Evolutionary conservation across 1,140 invertebrate genomes (phyloP), one percentile per base, ranked within the genome.

Genomic region (Nixonia krombeini): DNA sequence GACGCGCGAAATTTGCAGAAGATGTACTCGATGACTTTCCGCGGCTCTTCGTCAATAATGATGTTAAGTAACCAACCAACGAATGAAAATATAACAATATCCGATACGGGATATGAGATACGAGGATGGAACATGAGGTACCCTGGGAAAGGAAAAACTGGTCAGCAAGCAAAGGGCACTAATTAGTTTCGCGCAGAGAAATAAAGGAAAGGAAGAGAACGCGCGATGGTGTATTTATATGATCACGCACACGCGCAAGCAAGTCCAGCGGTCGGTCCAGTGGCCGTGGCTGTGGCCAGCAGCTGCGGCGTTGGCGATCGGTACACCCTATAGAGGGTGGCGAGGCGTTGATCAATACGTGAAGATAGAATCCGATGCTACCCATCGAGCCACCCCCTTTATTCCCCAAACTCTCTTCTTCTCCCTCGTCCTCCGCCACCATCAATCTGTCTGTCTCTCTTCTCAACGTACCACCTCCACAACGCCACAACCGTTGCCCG

Each of bases 341-440:
- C 78, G 80, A 85, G 82, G 81, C 84, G 81, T 85, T 85, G 83
- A 85, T 85, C 83, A 85, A 85, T 85, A 85, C 83, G 80, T 81
- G 82, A 85, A 85, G 83, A 85, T 85, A 85, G 83, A 84, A 85
- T 85, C 81, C 84, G 78, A 83, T 85, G 84, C 81, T 80, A 75
- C 74, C 80, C 76, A 80, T 78, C 72, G 70, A 74, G 67, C 72
- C 72, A 71, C 67, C 72, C 74, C 70, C 70, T 71, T 72, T 69
- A 68, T 72, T 69, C 64, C 61, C 72, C 65, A 66, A 64, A 67
- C 62, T 47, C 55, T 28, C 56, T 35, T 29, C 46, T 10, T 57
- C 53, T 49, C 58, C 15, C 58, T 53, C 68, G 41, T 40, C 33
- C 44, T 61, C 61, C 10, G 29, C 45, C 57, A 46, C 47, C 31